A percentile compares a stretch with the other conserved stretches of the same genome.
These are phyloP conservation scores for Metopia argyrocephala DNA, from an alignment of 2,888 invertebrate species.

Conservation along the genomic window DNA sequence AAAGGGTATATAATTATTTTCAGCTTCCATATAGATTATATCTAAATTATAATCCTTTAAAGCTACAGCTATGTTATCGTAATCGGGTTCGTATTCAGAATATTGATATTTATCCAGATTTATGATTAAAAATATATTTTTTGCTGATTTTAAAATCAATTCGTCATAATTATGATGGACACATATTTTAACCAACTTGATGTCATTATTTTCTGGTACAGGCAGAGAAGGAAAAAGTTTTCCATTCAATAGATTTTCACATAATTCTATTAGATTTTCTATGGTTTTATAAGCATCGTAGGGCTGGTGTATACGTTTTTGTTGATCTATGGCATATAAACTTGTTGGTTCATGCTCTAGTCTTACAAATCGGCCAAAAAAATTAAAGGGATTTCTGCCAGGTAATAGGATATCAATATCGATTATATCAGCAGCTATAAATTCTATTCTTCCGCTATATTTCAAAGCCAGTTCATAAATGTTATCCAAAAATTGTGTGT, in stretches of 20 bases:
- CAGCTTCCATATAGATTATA: constrained; percentile 62
- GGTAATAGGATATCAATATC: constrained; percentile 49
- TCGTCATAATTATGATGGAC: constrained; percentile 60
- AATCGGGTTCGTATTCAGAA: constrained; percentile 9
- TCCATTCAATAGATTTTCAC: constrained; percentile 51
- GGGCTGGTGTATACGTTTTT: constrained; percentile 19
- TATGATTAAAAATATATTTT: constrained; percentile 57
- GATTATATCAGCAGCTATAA: constrained; percentile 42
- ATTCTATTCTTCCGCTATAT: constrained; percentile 37
- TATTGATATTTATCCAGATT: constrained; percentile 1
- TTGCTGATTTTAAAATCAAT: constrained; percentile 56
- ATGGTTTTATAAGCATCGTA: constrained; percentile 13
- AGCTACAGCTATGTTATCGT: constrained; percentile 49
- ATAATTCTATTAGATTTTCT: constrained; percentile 54
- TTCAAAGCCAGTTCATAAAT: constrained; percentile 28
- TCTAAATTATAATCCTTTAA: constrained; percentile 62
- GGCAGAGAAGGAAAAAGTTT: constrained; percentile 44
- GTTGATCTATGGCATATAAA: constrained; percentile 31
- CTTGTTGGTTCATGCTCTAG: constrained; percentile 15
- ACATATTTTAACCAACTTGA: constrained; percentile 47
- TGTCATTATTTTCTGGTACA: neutral
- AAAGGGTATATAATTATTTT: constrained; percentile 49
- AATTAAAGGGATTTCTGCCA: constrained; percentile 23
- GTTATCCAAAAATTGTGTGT: constrained; percentile 36
- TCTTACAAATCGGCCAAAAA: constrained; percentile 27